Base-by-base conservation (phyloP, 2,797 vertebrate species). In the Spinibarbus caldwelli region DNA sequence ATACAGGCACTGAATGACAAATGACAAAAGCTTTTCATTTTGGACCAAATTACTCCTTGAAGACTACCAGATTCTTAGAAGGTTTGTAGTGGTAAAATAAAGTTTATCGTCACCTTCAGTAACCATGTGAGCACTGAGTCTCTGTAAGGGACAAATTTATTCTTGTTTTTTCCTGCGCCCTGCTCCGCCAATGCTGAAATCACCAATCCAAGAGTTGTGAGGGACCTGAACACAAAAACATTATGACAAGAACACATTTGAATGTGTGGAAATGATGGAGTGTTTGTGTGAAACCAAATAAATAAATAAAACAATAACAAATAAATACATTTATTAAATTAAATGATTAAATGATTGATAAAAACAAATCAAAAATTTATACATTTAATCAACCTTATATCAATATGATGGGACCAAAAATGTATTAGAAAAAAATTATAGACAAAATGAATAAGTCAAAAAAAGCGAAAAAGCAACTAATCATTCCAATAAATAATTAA, bases 101-200 rank as follows among this genome's bases (percentile, higher is more conserved):
- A 12, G 1, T 34, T 0, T 10, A 15, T 84, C 1, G 6, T 59
- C 90, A 95, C 97, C 93, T 97, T 97, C 66, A 98, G 95, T 76
- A 98, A 93, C 97, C 97, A 98, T 38, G 97, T 98, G 85, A 98
- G 96, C 57, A 97, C 97, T 0, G 97, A 98, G 91, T 98, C 97
- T 88, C 97, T 95, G 91, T 97, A 98, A 12, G 97, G 97, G 88
- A 98, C 96, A 93, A 98, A 98, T 91, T 97, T 97, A 49, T 89
- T 96, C 89, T 93, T 96, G 94, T 94, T 96, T 92, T 94, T 97
- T 83, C 96, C 96, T 0, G 96, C 95, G 68, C 94, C 92, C 54
- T 96, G 96, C 86, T 97, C 92, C 0, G 95, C 95, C 91, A 96
- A 88, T 0, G 95, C 95, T 0, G 95, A 96, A 88, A 96, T 95